Conservation (phyloP, 2,888 invertebrate genomes). For the Agrochola circellaris region DNA sequence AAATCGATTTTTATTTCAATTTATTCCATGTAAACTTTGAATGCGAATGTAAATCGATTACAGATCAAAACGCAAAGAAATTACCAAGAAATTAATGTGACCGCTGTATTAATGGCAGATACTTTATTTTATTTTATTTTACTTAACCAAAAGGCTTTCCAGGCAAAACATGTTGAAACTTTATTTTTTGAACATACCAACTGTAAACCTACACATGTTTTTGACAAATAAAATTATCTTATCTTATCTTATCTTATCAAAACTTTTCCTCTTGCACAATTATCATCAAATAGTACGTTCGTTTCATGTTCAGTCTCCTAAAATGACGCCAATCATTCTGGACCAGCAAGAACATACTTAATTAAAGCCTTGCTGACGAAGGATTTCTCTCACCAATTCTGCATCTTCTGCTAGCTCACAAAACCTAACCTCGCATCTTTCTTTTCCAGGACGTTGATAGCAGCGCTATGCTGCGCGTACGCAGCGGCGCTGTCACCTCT, state of each 20-base stretch:
- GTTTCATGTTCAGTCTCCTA: not conserved
- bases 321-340: not conserved
- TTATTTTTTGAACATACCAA: too few species aligned
- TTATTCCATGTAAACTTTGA: not conserved
- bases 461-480: slow-evolving; percentile 82
- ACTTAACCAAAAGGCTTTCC: too few species aligned
- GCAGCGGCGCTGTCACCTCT: slow-evolving; percentile 73
- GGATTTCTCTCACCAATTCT: not conserved
- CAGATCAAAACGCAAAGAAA: not conserved
- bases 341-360: not conserved
- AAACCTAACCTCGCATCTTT: not conserved
- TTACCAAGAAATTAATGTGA: slow-evolving; percentile 6
- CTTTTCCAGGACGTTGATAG: slow-evolving; percentile 81
- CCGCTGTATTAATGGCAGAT: not conserved
- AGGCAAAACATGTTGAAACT: too few species aligned
- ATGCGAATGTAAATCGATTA: slow-evolving; percentile 7
- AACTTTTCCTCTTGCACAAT: not conserved
- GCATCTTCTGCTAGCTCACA: not conserved
- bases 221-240: too few species aligned
- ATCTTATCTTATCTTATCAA: not conserved
- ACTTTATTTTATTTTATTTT: not conserved
- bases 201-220: too few species aligned
- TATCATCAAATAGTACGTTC: too few species aligned
- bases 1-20: slow-evolving; percentile 18
- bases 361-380: not conserved